Percentiles rank a stretch among this genome's conserved stretches.
Evolutionary conservation across 2,113 vertebrate species (phyloP).

Genomic region (Colistium nudipinnis): DNA sequence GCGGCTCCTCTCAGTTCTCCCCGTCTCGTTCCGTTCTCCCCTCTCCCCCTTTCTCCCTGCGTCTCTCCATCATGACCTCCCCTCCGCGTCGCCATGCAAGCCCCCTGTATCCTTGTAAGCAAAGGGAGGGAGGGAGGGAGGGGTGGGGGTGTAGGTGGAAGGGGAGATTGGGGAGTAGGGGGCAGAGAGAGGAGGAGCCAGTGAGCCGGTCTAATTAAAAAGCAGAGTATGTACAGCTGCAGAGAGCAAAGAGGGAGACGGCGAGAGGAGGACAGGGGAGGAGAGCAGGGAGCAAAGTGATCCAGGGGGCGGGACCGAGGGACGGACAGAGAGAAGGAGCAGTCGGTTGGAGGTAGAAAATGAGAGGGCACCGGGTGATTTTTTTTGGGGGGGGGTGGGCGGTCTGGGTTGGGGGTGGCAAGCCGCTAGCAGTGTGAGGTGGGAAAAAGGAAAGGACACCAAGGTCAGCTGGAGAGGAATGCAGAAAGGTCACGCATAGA

Average conservation of each 20-base stretch:
- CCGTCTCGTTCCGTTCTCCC: conserved; percentile 46
- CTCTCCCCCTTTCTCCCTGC: conserved; percentile 54
- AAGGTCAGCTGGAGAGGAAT: conserved; percentile 73
- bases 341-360: conserved; percentile 53
- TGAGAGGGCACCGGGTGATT: conserved; percentile 31
- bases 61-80: conserved; percentile 75
- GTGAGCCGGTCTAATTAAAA: conserved; percentile 82
- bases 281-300: conserved; percentile 57
- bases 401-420: conserved; percentile 5
- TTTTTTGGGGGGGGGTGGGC: background rate
- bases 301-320: conserved; percentile 60
- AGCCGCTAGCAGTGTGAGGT: conserved; percentile 42
- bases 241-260: conserved; percentile 64
- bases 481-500: conserved; percentile 64
- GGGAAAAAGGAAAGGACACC: conserved; percentile 60
- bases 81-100: conserved; percentile 68
- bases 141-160: conserved; percentile 8
- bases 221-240: conserved; percentile 81
- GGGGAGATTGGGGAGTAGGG: conserved; percentile 40
- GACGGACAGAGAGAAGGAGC: conserved; percentile 40
- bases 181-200: conserved; percentile 69
- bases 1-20: conserved; percentile 66
- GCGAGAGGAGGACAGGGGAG: conserved; percentile 49
- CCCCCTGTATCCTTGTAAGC: conserved; percentile 65
- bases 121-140: conserved; percentile 34